Evolutionary conservation across 2,797 vertebrate genomes (phyloP).

Genomic region (Mionectes olivaceus): DNA sequence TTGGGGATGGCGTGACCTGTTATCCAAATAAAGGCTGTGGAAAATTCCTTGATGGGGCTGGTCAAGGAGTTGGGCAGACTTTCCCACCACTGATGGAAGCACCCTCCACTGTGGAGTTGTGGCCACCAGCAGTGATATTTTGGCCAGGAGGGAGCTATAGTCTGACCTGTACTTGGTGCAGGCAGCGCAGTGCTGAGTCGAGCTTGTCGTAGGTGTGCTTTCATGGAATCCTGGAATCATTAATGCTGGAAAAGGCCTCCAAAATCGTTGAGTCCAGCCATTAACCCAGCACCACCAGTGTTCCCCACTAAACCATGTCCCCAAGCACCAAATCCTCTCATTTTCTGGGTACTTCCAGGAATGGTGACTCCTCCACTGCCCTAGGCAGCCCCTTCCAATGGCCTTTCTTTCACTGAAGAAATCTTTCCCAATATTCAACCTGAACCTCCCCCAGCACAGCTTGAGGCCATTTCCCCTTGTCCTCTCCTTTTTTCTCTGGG

Average conservation of each 20-base stretch:
- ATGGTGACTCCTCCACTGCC: background rate
- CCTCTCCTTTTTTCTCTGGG: background rate
- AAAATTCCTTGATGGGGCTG: background rate
- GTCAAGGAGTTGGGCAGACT: fast-evolving
- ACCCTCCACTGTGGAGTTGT: background rate
- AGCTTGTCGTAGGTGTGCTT: background rate
- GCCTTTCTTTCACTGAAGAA: background rate
- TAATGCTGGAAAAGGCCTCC: background rate
- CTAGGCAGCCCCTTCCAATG: background rate
- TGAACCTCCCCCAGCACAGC: background rate
- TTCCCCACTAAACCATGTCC: background rate
- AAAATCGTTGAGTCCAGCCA: too few relatives aligned
- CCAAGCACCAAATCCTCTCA: background rate
- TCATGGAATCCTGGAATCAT: background rate
- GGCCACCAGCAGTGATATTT: background rate
- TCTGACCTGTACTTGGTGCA: fast-evolving
- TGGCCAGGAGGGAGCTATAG: background rate
- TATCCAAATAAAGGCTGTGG: background rate
- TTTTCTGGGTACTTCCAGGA: background rate
- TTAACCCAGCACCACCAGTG: background rate
- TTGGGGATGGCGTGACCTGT: background rate
- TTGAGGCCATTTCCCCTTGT: background rate
- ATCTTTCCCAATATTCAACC: background rate
- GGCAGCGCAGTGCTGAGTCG: fast-evolving
- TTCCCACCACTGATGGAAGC: background rate